Evolutionary conservation across 2,113 vertebrate genomes (phyloP), one percentile per base, ranked within the genome.

Genomic region (Rhinoptilus africanus): DNA sequence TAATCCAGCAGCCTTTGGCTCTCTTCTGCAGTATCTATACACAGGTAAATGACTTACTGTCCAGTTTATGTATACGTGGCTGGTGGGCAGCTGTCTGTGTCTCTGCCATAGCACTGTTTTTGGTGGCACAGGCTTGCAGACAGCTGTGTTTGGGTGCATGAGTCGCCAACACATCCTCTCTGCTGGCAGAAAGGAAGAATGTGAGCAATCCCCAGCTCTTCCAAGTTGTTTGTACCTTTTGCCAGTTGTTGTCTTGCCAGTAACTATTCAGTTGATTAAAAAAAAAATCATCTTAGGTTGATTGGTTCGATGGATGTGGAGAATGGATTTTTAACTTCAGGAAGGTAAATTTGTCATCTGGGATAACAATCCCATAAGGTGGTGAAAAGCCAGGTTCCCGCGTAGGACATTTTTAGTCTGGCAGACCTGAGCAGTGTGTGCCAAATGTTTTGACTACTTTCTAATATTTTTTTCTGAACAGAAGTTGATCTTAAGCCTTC

Each of bases 21-120:
- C 99, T 75, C 98, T 99, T 85, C 96, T 99, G 96, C 99, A 99
- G 88, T 99, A 99, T 97, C 97, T 99, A 7, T 99, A 99, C 92
- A 99, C 99, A 98, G 99, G 99, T 99, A 96, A 97, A 97, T 47
- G 18, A 32, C 28, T 76, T 79, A 2, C 41, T 39, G 12, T 75
- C 14, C 92, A 4, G 4, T 73, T 30, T 53, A 6, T 30, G n/a
- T 77, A 9, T 50, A 4, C 5, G 2, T 32, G 30, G 51, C 57
- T 92, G 89, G 28, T n/a, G 35, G 53, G 57, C 51, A 43, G 54
- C 60, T 64, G 37, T 18, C 62, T 76, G 63, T 93, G 60, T 51
- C 37, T 89, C 74, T 93, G 63, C 62, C 9, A 1, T 45, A 37
- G 35, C 35, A 8, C 48, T 81, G 32, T 48, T 54, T 69, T 37